Evolutionary conservation across 2,797 vertebrate species (phyloP), one percentile per base, ranked within the genome.

Genomic region (Acomys russatus): DNA sequence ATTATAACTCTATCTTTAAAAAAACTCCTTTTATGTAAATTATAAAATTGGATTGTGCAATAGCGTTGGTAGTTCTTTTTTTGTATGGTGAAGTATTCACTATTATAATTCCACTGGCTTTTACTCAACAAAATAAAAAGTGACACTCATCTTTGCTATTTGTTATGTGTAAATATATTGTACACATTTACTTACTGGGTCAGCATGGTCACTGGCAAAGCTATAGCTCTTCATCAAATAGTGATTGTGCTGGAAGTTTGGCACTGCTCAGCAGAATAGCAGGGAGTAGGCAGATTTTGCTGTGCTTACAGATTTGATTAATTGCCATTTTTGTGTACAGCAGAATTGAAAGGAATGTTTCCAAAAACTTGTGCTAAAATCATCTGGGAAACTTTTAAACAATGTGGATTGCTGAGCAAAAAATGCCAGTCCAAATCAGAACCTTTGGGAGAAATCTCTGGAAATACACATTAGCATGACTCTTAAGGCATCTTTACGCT

Each of bases 21-120:
- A 90, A 91, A 90, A 8, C 1, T 22, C 8, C 23, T 96, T 76
- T 86, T 70, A 77, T 61, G 30, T 86, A 91, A 92, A 49, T 94
- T 56, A 90, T 6, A 74, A 83, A 80, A 51, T 25, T 17, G 6
- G 11, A 89, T 77, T 73, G 54, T 73, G 64, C 73, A 88, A 64
- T n/a, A 77, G 56, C 76, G 15, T 68, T 54, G 9, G 5, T 59
- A n/a, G 17, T 95, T 59, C 88, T 77, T 54, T 49, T 88, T 92
- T 96, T 49, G n/a, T 76, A 22, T 83, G 44, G 33, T 17, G 83
- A n/a, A 95, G 22, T 84, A 51, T 74, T 94, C 73, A 20, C 3
- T 66, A 63, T 64, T 80, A 9, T 76, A 73, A 96, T 94, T 64
- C 73, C 15, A 33, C 38, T 78, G 51, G 25, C 38, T 49, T 30